These are phyloP conservation scores for Phacellophora camtschatica DNA, from an alignment of 30 jellyfish, hydroid and myxozoan species.

Conservation along the genomic window DNA sequence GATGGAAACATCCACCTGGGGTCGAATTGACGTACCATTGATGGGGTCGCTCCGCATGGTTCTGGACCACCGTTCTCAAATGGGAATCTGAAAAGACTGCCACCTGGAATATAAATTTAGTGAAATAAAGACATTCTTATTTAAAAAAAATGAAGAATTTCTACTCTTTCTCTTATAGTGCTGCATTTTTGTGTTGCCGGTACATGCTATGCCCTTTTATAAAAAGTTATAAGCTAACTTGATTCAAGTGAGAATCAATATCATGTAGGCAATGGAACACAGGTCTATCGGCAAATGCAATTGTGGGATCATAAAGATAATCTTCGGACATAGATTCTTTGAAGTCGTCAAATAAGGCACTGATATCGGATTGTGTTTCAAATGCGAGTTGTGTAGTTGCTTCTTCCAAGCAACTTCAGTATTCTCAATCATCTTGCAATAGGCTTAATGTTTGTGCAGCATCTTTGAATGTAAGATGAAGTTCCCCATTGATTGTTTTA, in stretches of 20 bases:
- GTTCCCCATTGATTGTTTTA: conserved; percentile 45
- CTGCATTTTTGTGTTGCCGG: no score
- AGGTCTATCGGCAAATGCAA: conserved; percentile 24
- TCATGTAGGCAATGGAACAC: conserved; percentile 18
- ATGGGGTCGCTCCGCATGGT: background rate
- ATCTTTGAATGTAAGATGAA: conserved; percentile 58
- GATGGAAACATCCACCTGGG: background rate
- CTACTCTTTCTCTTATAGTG: no score
- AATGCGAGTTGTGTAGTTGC: no score
- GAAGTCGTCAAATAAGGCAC: conserved; percentile 38
- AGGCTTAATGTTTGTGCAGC: no score
- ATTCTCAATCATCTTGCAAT: conserved; percentile 33
- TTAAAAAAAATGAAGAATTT: no score
- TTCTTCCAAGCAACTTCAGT: conserved; percentile 32
- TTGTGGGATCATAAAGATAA: conserved; percentile 13
- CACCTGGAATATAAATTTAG: background rate
- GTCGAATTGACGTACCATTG: background rate
- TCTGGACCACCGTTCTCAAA: background rate
- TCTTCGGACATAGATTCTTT: conserved; percentile 33
- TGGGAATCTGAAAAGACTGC: background rate
- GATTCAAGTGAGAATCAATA: conserved; percentile 20
- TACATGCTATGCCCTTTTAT: no score
- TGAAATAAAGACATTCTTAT: no score
- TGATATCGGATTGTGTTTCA: no score
- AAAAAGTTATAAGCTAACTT: no score